A percentile compares a stretch with the other conserved stretches of the same genome.
These are phyloP conservation scores for Oreochromis niloticus DNA, from an alignment of 2,113 vertebrate species.

Conservation along the genomic window DNA sequence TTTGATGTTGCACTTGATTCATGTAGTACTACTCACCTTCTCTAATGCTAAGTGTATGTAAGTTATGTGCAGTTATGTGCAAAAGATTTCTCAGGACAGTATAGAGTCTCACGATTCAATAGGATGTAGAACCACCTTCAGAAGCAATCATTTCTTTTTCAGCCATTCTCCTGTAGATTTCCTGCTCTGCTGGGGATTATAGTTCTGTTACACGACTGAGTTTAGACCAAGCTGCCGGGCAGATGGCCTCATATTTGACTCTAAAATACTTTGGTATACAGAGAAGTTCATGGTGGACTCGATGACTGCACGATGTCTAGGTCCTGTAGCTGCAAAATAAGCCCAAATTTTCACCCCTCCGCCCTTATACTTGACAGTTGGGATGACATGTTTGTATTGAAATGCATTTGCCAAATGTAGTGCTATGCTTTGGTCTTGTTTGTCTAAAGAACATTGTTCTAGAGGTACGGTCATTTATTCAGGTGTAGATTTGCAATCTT, in stretches of 20 bases:
- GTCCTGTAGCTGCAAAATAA: neutral
- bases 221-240: neutral
- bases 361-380: neutral
- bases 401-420: neutral
- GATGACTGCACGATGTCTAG: neutral
- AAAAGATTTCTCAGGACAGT: neutral
- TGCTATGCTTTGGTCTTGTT: neutral
- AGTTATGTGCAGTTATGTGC: neutral
- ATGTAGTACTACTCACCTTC: neutral
- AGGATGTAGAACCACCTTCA: neutral
- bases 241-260: neutral
- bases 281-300: neutral
- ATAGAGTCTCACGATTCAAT: neutral
- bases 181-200: neutral
- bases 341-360: neutral
- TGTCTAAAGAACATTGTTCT: neutral
- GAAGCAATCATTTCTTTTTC: rapidly evolving
- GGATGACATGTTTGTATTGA: neutral
- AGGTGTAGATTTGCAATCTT: neutral
- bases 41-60: neutral
- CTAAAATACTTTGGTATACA: neutral
- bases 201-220: neutral
- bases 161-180: neutral
- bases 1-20: neutral
- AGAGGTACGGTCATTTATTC: neutral